phyloP scores from a whole-genome alignment of 2,113 vertebrate genomes.

The Numida meleagris region DNA sequence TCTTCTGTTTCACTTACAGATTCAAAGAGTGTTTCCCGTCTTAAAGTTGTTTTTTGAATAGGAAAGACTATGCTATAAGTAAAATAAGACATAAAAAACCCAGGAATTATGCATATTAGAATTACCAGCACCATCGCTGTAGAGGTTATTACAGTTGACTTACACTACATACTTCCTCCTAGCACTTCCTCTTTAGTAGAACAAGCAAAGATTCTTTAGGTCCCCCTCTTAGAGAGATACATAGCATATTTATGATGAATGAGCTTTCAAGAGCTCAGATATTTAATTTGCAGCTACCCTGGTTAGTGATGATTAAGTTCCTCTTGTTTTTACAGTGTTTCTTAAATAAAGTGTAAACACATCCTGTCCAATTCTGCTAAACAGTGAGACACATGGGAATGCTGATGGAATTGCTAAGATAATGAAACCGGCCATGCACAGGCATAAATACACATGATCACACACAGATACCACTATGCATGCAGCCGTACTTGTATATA shows the following conservation, averaged over 20 bases:
- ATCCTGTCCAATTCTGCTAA: constrained; percentile 18
- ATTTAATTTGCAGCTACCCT: constrained; percentile 46
- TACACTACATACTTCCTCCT: background rate
- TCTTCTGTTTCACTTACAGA: background rate
- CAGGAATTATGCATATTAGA: background rate
- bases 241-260: constrained; percentile 22
- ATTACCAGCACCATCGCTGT: background rate
- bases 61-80: background rate
- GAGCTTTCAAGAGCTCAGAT: constrained; percentile 32
- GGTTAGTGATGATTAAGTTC: constrained; percentile 65
- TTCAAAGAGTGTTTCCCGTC: background rate
- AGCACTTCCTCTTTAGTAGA: background rate
- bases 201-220: background rate
- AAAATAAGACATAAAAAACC: background rate
- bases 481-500: background rate
- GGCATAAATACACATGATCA: background rate
- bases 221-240: background rate
- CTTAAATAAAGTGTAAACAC: constrained; percentile 49
- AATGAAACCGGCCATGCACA: background rate
- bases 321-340: constrained; percentile 48
- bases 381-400: background rate
- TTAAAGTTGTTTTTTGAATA: background rate
- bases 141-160: background rate
- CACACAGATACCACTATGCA: background rate
- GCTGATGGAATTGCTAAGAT: background rate